Conservation (phyloP, 2,113 vertebrate genomes). For the Sialia sialis region DNA sequence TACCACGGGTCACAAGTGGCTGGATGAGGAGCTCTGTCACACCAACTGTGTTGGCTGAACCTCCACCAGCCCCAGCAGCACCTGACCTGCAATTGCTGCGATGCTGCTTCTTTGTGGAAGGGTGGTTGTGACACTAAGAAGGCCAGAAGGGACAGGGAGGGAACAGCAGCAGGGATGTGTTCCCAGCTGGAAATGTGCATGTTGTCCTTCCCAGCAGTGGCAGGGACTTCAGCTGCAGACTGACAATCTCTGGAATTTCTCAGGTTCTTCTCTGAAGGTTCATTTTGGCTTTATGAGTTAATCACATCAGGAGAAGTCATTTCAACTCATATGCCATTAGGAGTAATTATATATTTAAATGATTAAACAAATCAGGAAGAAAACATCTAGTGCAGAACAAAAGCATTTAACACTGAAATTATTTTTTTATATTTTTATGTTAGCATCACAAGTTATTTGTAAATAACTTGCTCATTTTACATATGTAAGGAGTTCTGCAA, state of each 20-base stretch:
- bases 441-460: conserved; percentile 73
- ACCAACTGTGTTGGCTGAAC: neutral
- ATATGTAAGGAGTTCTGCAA: conserved; percentile 72
- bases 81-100: neutral
- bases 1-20: neutral
- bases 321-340: conserved; percentile 70
- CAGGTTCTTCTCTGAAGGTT: conserved; percentile 65
- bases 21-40: neutral
- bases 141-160: neutral
- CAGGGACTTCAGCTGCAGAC: conserved; percentile 43
- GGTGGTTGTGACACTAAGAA: neutral
- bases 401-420: conserved; percentile 69
- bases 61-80: neutral
- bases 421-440: conserved; percentile 69
- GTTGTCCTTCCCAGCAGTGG: conserved; percentile 26
- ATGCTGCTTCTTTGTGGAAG: neutral
- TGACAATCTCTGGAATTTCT: neutral
- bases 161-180: neutral
- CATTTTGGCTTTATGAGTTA: conserved; percentile 63
- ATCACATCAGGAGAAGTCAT: conserved; percentile 64
- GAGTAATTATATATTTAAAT: conserved; percentile 76
- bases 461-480: conserved; percentile 75
- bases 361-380: conserved; percentile 76
- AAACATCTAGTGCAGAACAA: conserved; percentile 60
- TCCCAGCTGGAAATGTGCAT: conserved; percentile 34